phyloP scores from a whole-genome alignment of 1,140 invertebrate genomes.

The Eubasilissa regina region DNA sequence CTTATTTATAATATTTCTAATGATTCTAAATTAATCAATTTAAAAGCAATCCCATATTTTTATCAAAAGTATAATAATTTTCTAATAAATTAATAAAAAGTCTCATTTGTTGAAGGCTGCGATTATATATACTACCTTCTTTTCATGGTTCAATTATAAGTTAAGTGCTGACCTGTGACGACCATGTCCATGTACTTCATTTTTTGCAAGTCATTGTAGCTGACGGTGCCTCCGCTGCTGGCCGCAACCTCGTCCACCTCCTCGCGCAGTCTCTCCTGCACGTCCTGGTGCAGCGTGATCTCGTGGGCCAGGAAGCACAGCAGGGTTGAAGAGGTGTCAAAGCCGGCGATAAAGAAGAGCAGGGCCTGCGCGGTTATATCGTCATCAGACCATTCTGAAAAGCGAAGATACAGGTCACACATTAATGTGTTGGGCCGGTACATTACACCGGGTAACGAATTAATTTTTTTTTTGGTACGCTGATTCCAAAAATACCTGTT shows the following conservation, averaged over 20 bases:
- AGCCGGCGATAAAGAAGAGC: slow-evolving; percentile 57
- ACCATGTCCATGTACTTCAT: slow-evolving; percentile 69
- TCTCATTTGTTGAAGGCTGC: too few relatives aligned
- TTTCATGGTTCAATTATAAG: too few relatives aligned
- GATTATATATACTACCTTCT: too few relatives aligned
- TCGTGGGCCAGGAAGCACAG: slow-evolving; percentile 56
- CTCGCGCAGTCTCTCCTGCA: slow-evolving; percentile 68
- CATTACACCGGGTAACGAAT: too few relatives aligned
- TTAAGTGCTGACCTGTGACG: slow-evolving; percentile 60
- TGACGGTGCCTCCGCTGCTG: slow-evolving; percentile 60
- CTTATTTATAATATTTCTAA: too few relatives aligned
- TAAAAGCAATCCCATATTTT: too few relatives aligned
- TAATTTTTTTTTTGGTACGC: too few relatives aligned
- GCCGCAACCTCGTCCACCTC: slow-evolving; percentile 67
- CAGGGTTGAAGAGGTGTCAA: slow-evolving; percentile 62
- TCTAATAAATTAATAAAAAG: too few relatives aligned
- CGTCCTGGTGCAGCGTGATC: slow-evolving; percentile 69
- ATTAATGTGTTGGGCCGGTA: too few relatives aligned
- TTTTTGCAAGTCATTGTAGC: slow-evolving; percentile 63
- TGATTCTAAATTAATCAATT: too few relatives aligned
- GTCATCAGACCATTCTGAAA: slow-evolving; percentile 52
- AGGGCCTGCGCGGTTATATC: slow-evolving; percentile 47
- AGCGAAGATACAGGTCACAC: background rate
- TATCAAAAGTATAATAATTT: too few relatives aligned
- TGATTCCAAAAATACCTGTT: too few relatives aligned